These are phyloP conservation scores for Sylvia borin DNA, from an alignment of 2,797 vertebrate genomes.

Conservation along the genomic window DNA sequence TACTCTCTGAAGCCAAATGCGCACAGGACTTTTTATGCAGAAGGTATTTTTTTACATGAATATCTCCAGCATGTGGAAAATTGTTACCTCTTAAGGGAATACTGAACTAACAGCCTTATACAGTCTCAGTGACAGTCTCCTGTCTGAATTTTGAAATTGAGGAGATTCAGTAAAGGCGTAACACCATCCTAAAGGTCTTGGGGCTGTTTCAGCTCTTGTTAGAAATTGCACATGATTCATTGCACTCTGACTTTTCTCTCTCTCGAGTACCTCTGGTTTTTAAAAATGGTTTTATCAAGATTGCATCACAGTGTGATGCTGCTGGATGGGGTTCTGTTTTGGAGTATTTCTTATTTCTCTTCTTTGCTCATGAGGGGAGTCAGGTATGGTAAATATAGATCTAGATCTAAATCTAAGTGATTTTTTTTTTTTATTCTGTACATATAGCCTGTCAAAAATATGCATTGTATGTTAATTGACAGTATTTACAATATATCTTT, in stretches of 20 bases:
- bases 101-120: neutral
- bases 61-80: neutral
- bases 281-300: neutral
- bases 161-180: neutral
- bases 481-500: neutral
- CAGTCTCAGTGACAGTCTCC: neutral
- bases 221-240: neutral
- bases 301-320: neutral
- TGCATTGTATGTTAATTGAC: neutral
- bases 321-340: neutral
- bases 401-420: neutral
- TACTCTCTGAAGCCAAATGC: neutral
- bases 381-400: neutral
- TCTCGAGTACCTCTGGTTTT: neutral
- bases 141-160: neutral
- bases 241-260: neutral
- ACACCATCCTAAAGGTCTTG: neutral
- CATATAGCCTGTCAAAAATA: neutral
- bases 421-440: neutral
- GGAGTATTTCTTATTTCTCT: neutral
- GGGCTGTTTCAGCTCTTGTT: neutral
- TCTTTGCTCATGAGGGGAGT: neutral
- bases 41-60: neutral
- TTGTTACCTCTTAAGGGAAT: neutral
- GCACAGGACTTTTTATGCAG: neutral